These are phyloP conservation scores for Cephalopholis sonnerati DNA, from an alignment of 2,113 vertebrate species.

Conservation along the genomic window DNA sequence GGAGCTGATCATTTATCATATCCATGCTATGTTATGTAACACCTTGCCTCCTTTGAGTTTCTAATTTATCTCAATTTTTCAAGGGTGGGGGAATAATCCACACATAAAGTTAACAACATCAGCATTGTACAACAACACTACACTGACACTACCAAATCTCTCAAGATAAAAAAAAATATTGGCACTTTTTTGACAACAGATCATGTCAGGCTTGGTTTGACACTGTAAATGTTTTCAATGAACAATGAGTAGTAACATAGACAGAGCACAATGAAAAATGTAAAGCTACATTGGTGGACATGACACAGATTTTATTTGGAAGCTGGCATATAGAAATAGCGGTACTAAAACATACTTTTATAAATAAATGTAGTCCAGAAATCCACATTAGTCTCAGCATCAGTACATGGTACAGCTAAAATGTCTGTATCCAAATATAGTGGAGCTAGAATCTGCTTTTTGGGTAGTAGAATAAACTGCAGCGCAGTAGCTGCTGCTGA, in stretches of 20 bases:
- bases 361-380: conserved; percentile 9
- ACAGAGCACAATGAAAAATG: not conserved
- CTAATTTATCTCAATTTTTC: not conserved
- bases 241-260: not conserved
- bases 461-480: conserved; percentile 50
- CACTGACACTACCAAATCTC: too few species aligned
- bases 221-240: not conserved
- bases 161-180: too few species aligned
- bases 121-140: not conserved
- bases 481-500: conserved; percentile 52
- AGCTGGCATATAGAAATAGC: not conserved
- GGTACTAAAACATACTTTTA: not conserved
- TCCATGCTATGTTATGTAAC: not conserved
- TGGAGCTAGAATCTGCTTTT: conserved; percentile 50
- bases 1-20: not conserved
- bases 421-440: conserved; percentile 65
- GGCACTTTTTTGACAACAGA: too few species aligned
- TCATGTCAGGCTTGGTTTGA: conserved; percentile 4
- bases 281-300: not conserved
- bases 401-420: conserved; percentile 20
- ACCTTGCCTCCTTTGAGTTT: not conserved
- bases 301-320: conserved; percentile 8
- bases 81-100: not conserved
- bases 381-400: conserved; percentile 9
- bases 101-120: too few species aligned